Evolutionary conservation across 2,888 invertebrate genomes (phyloP).

Genomic region (Octonoba sinensis): DNA sequence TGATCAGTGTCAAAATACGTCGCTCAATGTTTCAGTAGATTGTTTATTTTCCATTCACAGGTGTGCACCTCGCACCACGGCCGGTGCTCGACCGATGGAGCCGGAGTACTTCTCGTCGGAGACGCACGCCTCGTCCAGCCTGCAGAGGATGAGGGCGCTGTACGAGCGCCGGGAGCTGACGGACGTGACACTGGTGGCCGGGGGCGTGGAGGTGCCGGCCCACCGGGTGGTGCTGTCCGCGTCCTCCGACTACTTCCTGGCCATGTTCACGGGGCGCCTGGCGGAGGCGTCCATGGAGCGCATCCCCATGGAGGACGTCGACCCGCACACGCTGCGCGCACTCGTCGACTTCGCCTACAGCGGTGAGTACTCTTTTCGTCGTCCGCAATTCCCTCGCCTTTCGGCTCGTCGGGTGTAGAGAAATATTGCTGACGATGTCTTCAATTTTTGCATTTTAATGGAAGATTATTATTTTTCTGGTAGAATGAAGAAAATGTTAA

Average conservation of each 20-base stretch:
- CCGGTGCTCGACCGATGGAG: too few species aligned
- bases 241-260: slow-evolving; percentile 93
- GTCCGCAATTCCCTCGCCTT: neutral
- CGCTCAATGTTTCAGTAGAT: too few species aligned
- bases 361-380: slow-evolving; percentile 74
- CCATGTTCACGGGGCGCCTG: slow-evolving; percentile 93
- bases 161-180: slow-evolving; percentile 85
- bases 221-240: slow-evolving; percentile 91
- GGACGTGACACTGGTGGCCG: slow-evolving; percentile 88
- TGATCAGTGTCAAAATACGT: too few species aligned
- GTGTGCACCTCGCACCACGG: too few species aligned
- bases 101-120: slow-evolving; percentile 1
- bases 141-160: slow-evolving; percentile 86
- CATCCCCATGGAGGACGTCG: slow-evolving; percentile 86
- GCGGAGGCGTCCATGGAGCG: slow-evolving; percentile 86
- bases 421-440: too few species aligned
- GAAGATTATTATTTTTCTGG: too few species aligned
- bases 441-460: too few species aligned
- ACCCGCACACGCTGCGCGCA: slow-evolving; percentile 86
- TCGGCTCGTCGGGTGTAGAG: too few species aligned
- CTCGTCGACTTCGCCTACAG: slow-evolving; percentile 93
- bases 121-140: slow-evolving; percentile 79
- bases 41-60: too few species aligned
- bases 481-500: too few species aligned
- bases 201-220: slow-evolving; percentile 79